Percentiles rank a stretch among this genome's conserved stretches.
These are phyloP conservation scores for Paramuricea clavata DNA, from an alignment of 92 coral and sea anemone genomes.

Conservation along the genomic window DNA sequence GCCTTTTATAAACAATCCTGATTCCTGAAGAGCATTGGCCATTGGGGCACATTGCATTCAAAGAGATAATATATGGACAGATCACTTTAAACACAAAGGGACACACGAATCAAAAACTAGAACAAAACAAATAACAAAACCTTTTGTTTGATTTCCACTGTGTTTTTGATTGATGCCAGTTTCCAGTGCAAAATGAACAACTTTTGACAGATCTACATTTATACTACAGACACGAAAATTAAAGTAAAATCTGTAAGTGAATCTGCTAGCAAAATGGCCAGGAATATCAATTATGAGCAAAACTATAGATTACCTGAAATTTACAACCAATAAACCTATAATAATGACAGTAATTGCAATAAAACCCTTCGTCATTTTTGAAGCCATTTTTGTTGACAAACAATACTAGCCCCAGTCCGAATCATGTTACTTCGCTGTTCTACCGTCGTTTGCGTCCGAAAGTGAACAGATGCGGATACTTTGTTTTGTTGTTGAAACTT, in stretches of 20 bases:
- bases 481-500: too few species aligned
- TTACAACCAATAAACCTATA: constrained; percentile 15
- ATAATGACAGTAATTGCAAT: constrained; percentile 23
- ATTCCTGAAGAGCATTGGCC: too few species aligned
- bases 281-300: background rate
- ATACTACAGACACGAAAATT: background rate
- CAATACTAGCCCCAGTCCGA: background rate
- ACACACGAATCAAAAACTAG: too few species aligned
- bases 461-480: background rate
- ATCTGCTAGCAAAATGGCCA: background rate
- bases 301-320: constrained; percentile 21
- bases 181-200: background rate
- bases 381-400: constrained; percentile 37
- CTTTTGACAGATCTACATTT: background rate
- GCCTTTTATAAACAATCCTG: too few species aligned
- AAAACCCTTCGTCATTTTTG: constrained; percentile 35
- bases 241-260: background rate
- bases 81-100: too few species aligned
- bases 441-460: background rate
- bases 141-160: constrained; percentile 33
- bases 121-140: background rate
- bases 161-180: background rate
- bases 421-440: background rate
- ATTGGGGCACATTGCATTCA: too few species aligned
- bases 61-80: too few species aligned